Percentiles rank a stretch among this genome's conserved stretches.
phyloP scores from a whole-genome alignment of 2,113 vertebrate species.

The Laticauda laticaudata region DNA sequence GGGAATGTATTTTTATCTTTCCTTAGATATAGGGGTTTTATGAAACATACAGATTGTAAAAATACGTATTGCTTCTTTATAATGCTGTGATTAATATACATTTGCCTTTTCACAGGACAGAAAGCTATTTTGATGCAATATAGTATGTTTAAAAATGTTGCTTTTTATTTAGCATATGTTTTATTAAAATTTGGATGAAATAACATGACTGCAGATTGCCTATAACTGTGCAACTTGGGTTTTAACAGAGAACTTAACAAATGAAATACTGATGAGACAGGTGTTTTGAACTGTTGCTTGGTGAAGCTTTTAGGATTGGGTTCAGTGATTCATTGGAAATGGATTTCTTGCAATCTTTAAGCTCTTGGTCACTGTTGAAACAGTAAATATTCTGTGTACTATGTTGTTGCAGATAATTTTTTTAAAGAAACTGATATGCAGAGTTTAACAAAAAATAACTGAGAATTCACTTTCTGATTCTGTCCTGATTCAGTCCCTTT shows the following conservation, averaged over 20 bases:
- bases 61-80: not conserved
- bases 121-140: not conserved
- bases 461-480: not conserved
- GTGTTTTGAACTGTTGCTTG: not conserved
- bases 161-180: not conserved
- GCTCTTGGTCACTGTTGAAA: not conserved
- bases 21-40: not conserved
- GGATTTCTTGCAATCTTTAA: not conserved
- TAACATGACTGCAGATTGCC: not conserved
- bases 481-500: not conserved
- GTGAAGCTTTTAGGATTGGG: not conserved
- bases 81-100: not conserved
- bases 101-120: rapidly evolving
- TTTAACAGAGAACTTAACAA: slow-evolving; percentile 3
- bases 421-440: not conserved
- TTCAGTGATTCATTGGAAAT: slow-evolving; percentile 29
- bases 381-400: slow-evolving; percentile 10
- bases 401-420: slow-evolving; percentile 2
- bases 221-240: not conserved
- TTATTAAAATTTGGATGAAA: not conserved
- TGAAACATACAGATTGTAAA: rapidly evolving
- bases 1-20: not conserved
- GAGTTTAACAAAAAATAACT: not conserved
- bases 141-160: slow-evolving; percentile 15
- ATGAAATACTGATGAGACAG: not conserved